Base-by-base conservation (phyloP, 2,113 vertebrate genomes). In the Apeltes quadracus region DNA sequence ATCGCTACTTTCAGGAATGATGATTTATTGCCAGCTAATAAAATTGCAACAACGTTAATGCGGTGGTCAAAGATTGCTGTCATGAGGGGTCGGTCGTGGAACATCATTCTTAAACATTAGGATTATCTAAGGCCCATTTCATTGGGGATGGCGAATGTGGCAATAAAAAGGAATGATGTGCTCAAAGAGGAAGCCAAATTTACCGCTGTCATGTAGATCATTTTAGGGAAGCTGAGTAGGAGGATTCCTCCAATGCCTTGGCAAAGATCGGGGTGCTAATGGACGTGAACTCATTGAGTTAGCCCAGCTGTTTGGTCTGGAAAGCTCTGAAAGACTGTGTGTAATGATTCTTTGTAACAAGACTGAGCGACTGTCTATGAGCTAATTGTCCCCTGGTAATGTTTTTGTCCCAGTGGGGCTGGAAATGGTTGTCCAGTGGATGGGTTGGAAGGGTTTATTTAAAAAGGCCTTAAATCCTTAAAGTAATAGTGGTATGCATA, bases 291-390 rank as follows among this genome's bases (percentile, higher is more conserved):
- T 34, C 32, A 34, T 34, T 34, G 69, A 76, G 72, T 63, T 66
- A 58, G 50, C 66, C 85, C 71, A 81, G 77, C 78, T 77, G 76
- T 78, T 77, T 80, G 64, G 72, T 41, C 23, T 32, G 23, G 25
- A 70, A 22, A 22, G 64, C 70, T 56, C 55, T 34, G 46, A 75
- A 55, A 75, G 56, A 69, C 63, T 73, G 57, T 55, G 69, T 48
- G 54, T 80, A 74, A 82, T 82, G 63, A 71, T 72, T 54, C 48
- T 83, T 79, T 62, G 61, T 76, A 69, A 63, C 39, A 62, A 74
- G 44, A 68, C 62, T 69, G 79, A 82, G 69, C 68, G 54, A 70
- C 27, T 75, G 77, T 72, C 69, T 77, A 81, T 65, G 1, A 13
- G 66, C 41, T 65, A 36, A 72, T 66, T 73, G 51, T 57, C 38